phyloP scores from a whole-genome alignment of 2,888 invertebrate genomes.

The Cylloceria caligata region DNA sequence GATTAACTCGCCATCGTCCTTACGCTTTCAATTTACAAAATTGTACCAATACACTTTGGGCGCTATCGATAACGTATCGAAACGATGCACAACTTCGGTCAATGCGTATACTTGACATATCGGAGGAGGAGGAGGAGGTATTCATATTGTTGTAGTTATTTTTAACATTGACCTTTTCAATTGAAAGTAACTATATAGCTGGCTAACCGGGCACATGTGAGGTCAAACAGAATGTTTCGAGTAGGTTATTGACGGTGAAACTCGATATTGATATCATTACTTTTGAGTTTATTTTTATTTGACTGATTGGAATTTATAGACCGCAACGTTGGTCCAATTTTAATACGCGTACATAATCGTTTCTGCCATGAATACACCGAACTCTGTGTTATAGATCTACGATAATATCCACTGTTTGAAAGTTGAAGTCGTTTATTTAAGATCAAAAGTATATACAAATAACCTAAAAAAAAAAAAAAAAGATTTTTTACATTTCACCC shows the following conservation, averaged over 20 bases:
- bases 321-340: background rate
- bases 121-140: background rate
- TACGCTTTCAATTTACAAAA: slow-evolving; percentile 29
- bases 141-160: background rate
- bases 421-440: background rate
- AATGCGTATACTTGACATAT: background rate
- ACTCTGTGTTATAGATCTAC: background rate
- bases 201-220: background rate
- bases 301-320: background rate
- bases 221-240: background rate
- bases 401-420: background rate
- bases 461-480: background rate
- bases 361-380: background rate
- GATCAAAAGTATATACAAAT: background rate
- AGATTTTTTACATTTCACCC: too few species aligned
- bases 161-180: slow-evolving; percentile 12
- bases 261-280: background rate
- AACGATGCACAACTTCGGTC: slow-evolving; percentile 17
- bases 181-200: background rate
- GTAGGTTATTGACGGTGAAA: background rate
- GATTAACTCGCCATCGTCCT: slow-evolving; percentile 6
- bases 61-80: slow-evolving; percentile 7
- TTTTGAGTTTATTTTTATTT: background rate
- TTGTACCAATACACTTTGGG: background rate
- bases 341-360: background rate